Evolutionary conservation across 2,797 vertebrate species (phyloP).

Genomic region (Hypotaenidia philippensis): DNA sequence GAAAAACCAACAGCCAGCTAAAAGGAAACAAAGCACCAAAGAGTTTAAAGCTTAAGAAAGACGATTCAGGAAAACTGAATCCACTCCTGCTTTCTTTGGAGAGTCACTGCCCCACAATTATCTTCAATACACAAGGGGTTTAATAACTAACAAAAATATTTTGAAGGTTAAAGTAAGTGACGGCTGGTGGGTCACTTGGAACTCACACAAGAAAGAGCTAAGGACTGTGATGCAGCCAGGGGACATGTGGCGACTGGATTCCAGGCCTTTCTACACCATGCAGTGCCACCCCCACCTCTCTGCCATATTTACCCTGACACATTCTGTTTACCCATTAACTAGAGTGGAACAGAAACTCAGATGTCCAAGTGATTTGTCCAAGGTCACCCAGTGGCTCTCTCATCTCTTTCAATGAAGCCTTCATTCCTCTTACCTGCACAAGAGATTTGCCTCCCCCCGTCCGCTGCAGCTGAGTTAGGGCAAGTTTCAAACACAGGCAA

Average conservation of each 20-base stretch:
- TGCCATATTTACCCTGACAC: not conserved
- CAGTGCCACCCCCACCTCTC: not conserved
- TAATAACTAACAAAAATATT: not conserved
- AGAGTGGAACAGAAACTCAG: not conserved
- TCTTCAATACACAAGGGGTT: not conserved
- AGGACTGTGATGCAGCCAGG: not conserved
- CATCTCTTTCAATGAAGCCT: not conserved
- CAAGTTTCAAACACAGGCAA: not conserved
- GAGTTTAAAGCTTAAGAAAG: not conserved
- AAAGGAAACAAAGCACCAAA: not conserved
- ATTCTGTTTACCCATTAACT: not conserved
- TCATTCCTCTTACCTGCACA: not conserved
- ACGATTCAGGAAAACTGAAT: not conserved
- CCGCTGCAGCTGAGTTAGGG: not conserved
- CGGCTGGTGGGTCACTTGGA: not conserved
- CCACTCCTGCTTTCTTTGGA: not conserved
- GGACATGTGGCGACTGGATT: not conserved
- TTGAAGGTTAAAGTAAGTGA: not conserved
- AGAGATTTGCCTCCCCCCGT: not conserved
- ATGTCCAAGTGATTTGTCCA: not conserved
- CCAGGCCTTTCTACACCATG: not conserved
- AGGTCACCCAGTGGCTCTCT: not conserved
- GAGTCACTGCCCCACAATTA: not conserved
- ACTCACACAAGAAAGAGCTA: not conserved
- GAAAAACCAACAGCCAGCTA: not conserved